Evolutionary conservation across 2,888 invertebrate species (phyloP).

Genomic region (Adineta ricciae): DNA sequence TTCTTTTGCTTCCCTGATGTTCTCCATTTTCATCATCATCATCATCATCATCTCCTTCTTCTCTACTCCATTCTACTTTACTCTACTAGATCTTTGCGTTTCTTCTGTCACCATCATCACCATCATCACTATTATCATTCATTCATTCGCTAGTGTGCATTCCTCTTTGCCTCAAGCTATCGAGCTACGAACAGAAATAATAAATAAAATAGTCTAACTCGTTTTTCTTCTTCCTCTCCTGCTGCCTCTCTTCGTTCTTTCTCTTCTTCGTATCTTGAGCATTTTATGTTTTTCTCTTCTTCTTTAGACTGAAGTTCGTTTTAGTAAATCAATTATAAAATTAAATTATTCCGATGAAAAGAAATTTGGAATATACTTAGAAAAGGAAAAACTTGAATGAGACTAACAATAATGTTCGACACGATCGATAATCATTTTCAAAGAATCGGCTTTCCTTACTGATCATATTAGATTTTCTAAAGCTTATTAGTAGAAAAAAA

Average conservation of each 20-base stretch:
- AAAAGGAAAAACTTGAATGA: not conserved
- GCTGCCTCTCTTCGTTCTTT: not conserved
- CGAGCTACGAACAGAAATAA: not conserved
- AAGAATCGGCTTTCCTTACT: not conserved
- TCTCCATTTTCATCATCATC: not conserved
- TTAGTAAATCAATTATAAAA: conserved; percentile 3
- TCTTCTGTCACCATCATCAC: not conserved
- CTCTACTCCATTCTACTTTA: not conserved
- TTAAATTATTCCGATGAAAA: not conserved
- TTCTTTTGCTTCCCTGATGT: not conserved
- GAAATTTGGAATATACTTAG: not conserved
- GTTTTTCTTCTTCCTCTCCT: not conserved
- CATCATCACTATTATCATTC: not conserved
- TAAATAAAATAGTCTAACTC: conserved; percentile 15
- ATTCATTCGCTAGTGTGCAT: not conserved
- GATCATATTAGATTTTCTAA: not conserved
- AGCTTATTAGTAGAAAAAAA: too few relatives aligned
- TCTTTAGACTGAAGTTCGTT: not conserved
- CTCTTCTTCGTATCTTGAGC: not conserved
- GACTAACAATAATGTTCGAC: not conserved
- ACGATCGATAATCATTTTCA: not conserved
- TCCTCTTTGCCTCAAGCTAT: not conserved
- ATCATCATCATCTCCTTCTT: not conserved
- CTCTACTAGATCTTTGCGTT: not conserved
- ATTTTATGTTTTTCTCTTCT: not conserved